Evolutionary conservation across 2,113 vertebrate genomes (phyloP), one percentile per base, ranked within the genome.

Genomic region (Thymallus thymallus): DNA sequence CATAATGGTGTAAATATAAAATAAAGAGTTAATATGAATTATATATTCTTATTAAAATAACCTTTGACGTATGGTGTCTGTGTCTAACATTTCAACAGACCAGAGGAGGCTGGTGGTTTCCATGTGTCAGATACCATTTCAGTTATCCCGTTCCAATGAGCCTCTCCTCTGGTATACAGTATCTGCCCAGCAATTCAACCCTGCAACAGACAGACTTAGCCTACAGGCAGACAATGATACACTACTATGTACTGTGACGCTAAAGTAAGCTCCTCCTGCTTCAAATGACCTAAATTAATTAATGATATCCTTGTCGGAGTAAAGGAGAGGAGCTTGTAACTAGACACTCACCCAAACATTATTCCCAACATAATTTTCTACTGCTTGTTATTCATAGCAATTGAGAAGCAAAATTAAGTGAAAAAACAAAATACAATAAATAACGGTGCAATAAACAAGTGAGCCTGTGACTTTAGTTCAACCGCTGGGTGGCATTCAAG

Each of bases 401-500:
- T 22, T 61, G 69, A 75, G 67, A 76, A 68, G 62, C 63, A 67
- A 12, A 24, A 6, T 35, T 51, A 74, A 74, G 26, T 58, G 9
- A 81, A 74, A 22, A 61, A 23, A 56, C 24, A 51, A 72, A 7
- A 30, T 6, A 69, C 26, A 67, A 75, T 18, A 29, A 74, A 67
- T 45, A 20, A 30, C 18, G 35, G 4, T 46, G 74, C 71, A 77
- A 75, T 69, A 65, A 69, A 63, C 23, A 46, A 30, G 3, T 6
- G 35, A 73, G 45, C 61, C 60, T 20, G 23, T 6, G 45, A 51
- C 69, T 69, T 69, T 9, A 45, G 35, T 0, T 46, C 51, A 71
- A 80, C 79, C 74, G 83, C 82, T 72, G 82, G 68, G 82, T 13
- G 63, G 56, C 73, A 80, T 62, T 87, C 85, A 77, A 0, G 74